Conservation (phyloP, 2,888 invertebrate genomes). For the Xanthia icteritia region DNA sequence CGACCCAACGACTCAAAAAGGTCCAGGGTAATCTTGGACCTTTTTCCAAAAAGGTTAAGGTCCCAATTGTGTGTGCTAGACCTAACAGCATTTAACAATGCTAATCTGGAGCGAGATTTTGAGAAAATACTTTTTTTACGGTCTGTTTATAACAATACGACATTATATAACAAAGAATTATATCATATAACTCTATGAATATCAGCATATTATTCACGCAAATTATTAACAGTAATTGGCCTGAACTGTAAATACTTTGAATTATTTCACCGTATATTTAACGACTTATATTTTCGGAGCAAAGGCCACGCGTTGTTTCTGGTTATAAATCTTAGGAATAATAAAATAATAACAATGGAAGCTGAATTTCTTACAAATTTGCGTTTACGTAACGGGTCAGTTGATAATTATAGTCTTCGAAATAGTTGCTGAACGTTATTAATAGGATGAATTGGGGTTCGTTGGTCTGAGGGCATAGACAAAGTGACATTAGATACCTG, state of each 20-base stretch:
- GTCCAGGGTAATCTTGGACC: not conserved
- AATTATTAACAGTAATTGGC: slow-evolving; percentile 40
- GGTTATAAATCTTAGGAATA: slow-evolving; percentile 47
- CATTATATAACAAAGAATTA: slow-evolving; percentile 12
- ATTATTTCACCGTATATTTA: slow-evolving; percentile 36
- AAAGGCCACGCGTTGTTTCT: slow-evolving; percentile 36
- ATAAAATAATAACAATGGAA: slow-evolving; percentile 39
- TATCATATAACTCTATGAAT: slow-evolving; percentile 9
- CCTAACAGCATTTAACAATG: slow-evolving; percentile 17
- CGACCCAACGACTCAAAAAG: no score
- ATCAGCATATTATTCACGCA: slow-evolving; percentile 12
- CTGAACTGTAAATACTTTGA: slow-evolving; percentile 40
- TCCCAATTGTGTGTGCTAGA: not conserved
- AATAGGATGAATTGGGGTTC: no score
- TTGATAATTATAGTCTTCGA: not conserved
- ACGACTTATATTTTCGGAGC: slow-evolving; percentile 53
- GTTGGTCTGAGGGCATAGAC: no score
- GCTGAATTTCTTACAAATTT: slow-evolving; percentile 27
- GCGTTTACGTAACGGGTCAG: not conserved
- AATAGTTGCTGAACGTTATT: not conserved
- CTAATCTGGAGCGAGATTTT: not conserved
- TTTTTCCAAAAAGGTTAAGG: slow-evolving; percentile 25
- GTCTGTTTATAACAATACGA: slow-evolving; percentile 1
- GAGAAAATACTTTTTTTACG: not conserved
- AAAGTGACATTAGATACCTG: no score